Percentiles rank a stretch among this genome's conserved stretches.
Evolutionary conservation across 2,797 vertebrate species (phyloP).

Genomic region (Catostomus latipinnis): DNA sequence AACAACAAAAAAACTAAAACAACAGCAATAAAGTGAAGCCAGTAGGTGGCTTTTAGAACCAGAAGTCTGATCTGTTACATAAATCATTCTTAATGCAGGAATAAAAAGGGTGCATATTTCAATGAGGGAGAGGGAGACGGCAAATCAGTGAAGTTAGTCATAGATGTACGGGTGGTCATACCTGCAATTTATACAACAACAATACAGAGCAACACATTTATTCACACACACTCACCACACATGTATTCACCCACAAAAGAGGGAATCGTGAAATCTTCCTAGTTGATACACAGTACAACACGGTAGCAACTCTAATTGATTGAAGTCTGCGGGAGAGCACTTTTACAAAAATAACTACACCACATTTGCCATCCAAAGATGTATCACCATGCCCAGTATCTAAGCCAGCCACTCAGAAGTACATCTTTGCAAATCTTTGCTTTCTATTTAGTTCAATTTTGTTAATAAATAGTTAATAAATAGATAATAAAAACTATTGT

Average conservation of each 20-base stretch:
- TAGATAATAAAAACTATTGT: background rate
- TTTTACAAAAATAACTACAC: background rate
- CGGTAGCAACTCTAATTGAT: background rate
- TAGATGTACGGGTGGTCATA: background rate
- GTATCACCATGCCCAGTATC: background rate
- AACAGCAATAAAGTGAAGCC: constrained; percentile 75
- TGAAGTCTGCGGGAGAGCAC: background rate
- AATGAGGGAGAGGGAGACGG: constrained; percentile 63
- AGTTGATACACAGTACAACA: background rate
- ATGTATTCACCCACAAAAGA: background rate
- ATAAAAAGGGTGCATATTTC: constrained; percentile 78
- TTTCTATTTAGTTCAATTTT: background rate
- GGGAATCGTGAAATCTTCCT: constrained; percentile 10
- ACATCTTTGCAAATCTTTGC: background rate
- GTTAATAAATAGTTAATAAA: background rate
- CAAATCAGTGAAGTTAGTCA: constrained; percentile 36
- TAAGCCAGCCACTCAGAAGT: background rate
- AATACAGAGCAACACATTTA: background rate
- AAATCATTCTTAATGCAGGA: constrained; percentile 79
- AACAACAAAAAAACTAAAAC: constrained; percentile 62
- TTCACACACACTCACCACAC: constrained; percentile 4
- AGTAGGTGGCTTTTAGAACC: constrained; percentile 72
- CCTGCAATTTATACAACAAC: background rate
- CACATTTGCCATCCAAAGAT: background rate
- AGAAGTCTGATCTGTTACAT: constrained; percentile 69